Evolutionary conservation across 2,113 vertebrate genomes (phyloP), one percentile per base, ranked within the genome.

Genomic region (Chitala chitala): DNA sequence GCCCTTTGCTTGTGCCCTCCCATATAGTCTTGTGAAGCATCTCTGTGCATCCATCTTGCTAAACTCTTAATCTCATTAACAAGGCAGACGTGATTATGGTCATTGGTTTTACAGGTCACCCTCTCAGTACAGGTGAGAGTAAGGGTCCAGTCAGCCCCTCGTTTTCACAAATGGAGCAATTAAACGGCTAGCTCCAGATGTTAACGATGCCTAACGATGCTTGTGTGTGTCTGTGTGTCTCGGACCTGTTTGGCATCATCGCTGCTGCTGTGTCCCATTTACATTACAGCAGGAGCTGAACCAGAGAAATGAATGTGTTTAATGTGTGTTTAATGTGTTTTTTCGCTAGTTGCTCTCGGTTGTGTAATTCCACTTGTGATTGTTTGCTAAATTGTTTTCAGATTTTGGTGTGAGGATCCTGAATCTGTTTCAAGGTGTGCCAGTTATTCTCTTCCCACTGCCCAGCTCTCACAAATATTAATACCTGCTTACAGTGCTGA

Each of bases 391-490:
- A 50, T 51, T 24, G 12, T 56, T 10, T 40, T 71, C 58, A 71
- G n/a, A n/a, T 51, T 42, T 58, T 10, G 9, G 38, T 12, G 70
- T 8, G 20, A 40, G 61, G 51, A 4, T 17, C 26, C 8, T 7
- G 22, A 51, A 7, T 13, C 36, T 33, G 1, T 38, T 61, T 48
- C 9, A n/a, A 58, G 29, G 26, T 7, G 10, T 20, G 8, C 8
- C 4, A 9, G 44, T 73, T 50, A 31, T 36, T 36, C 9, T 5
- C 31, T 50, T 51, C 33, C 71, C 20, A 31, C 6, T 48, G 26
- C 51, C 55, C 2, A 7, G 22, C 26, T 73, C 24, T 73, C 46
- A n/a, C n/a, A 50, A 73, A 51, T 63, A 50, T 63, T 61, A 20
- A 73, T 51, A 51, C 4, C 33, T 63, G 56, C 17, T 22, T 33